Conservation (phyloP, 2,888 invertebrate genomes). For the Latheticus oryzae region DNA sequence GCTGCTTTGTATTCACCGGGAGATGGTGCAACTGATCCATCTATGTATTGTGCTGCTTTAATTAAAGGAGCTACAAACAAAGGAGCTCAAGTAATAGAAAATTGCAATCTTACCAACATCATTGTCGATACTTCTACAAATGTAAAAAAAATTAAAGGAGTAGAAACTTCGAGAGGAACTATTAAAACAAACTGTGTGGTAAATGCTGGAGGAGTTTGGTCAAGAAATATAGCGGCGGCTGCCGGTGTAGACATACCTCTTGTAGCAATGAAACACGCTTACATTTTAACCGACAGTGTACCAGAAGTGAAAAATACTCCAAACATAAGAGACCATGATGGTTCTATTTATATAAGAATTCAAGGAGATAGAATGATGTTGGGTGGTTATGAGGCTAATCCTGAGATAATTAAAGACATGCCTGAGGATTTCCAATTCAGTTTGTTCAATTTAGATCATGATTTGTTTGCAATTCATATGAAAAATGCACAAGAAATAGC, state of each 20-base stretch:
- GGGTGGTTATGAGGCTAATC: slow-evolving; percentile 91
- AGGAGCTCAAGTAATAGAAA: slow-evolving; percentile 83
- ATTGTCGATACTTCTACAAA: slow-evolving; percentile 73
- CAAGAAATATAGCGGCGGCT: slow-evolving; percentile 77
- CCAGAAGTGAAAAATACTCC: slow-evolving; percentile 80
- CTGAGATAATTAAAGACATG: slow-evolving; percentile 82
- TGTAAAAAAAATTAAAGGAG: slow-evolving; percentile 78
- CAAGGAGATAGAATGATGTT: slow-evolving; percentile 86
- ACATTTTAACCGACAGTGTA: slow-evolving; percentile 84
- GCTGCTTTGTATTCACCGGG: slow-evolving; percentile 82
- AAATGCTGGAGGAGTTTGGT: slow-evolving; percentile 88
- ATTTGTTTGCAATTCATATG: slow-evolving; percentile 83
- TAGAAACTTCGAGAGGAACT: slow-evolving; percentile 79
- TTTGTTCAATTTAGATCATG: slow-evolving; percentile 89
- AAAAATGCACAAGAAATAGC: slow-evolving; percentile 78
- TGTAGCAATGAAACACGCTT: slow-evolving; percentile 88
- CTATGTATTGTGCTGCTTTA: slow-evolving; percentile 81
- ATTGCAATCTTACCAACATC: slow-evolving; percentile 80
- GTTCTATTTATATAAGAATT: slow-evolving; percentile 82
- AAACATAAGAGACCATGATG: slow-evolving; percentile 89
- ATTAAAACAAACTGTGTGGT: slow-evolving; percentile 84
- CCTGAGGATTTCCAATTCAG: slow-evolving; percentile 84
- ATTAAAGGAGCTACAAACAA: slow-evolving; percentile 75
- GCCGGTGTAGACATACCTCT: slow-evolving; percentile 79
- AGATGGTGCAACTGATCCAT: slow-evolving; percentile 87